Evolutionary conservation across 2,797 vertebrate species (phyloP).

Genomic region (Xenops minutus): DNA sequence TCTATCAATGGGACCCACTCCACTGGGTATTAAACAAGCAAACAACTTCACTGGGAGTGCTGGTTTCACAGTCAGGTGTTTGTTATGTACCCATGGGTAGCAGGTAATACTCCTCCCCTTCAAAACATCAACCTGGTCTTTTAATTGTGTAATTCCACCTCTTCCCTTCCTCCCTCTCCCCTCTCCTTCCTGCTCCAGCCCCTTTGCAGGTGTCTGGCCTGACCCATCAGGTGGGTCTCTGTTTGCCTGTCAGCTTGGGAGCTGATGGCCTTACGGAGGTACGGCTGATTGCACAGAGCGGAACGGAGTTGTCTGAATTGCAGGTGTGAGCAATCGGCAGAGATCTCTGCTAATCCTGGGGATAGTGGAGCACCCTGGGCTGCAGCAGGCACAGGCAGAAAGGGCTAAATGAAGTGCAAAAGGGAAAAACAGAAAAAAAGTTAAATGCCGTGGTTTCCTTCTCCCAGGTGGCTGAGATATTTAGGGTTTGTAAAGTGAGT

Average conservation of each 20-base stretch:
- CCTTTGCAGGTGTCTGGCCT: conserved; percentile 76
- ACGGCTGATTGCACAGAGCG: conserved; percentile 88
- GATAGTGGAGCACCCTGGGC: conserved; percentile 68
- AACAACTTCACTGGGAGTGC: neutral
- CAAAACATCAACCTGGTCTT: neutral
- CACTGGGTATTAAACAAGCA: neutral
- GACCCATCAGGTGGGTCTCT: conserved; percentile 86
- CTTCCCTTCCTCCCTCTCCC: conserved; percentile 20
- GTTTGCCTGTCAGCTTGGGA: conserved; percentile 87
- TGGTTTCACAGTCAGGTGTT: neutral
- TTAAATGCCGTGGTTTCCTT: neutral
- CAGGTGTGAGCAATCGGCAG: conserved; percentile 90
- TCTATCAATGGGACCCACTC: neutral
- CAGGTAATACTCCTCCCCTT: neutral
- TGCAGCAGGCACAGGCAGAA: conserved; percentile 45
- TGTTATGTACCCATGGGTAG: neutral
- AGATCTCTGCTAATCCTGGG: conserved; percentile 88
- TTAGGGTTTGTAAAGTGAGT: neutral
- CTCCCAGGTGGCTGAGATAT: conserved; percentile 31
- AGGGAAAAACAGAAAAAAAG: neutral
- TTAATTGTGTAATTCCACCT: conserved; percentile 66
- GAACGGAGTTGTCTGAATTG: conserved; percentile 79
- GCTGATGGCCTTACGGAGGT: conserved; percentile 84
- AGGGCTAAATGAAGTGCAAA: conserved; percentile 42
- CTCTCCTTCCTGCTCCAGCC: conserved; percentile 14